A percentile compares a stretch with the other conserved stretches of the same genome.
Evolutionary conservation across 2,888 invertebrate genomes (phyloP).

Genomic region (Ferrisia virgata): DNA sequence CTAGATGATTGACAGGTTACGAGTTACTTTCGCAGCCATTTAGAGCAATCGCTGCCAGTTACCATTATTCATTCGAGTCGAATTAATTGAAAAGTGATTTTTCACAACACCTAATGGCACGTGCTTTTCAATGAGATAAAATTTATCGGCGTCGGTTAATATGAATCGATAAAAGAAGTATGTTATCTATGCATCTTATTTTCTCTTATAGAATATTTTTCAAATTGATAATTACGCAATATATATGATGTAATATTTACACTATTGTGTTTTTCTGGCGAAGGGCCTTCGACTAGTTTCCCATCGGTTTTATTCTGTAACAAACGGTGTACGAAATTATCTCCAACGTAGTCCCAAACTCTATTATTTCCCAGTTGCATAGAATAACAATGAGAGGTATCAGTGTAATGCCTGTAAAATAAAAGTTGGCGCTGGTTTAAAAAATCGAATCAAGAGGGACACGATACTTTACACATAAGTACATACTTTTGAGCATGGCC

Average conservation of each 20-base stretch:
- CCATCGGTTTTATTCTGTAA: slow-evolving; percentile 96
- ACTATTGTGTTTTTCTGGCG: slow-evolving; percentile 50
- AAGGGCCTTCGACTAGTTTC: slow-evolving; percentile 77
- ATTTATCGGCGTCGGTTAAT: neutral
- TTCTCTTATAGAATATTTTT: neutral
- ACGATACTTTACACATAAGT: slow-evolving; percentile 42
- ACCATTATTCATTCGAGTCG: neutral
- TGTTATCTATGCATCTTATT: neutral
- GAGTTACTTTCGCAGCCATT: neutral
- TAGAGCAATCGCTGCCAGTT: neutral
- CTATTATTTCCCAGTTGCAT: slow-evolving; percentile 93
- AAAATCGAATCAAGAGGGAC: neutral
- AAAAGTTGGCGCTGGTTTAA: neutral
- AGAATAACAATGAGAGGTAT: slow-evolving; percentile 95
- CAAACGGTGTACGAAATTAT: slow-evolving; percentile 92
- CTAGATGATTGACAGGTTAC: neutral
- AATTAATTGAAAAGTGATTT: slow-evolving; percentile 12
- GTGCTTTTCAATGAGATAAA: neutral
- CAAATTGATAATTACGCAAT: too few species aligned
- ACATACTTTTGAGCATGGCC: slow-evolving; percentile 81
- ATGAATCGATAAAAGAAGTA: neutral
- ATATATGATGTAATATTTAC: neutral
- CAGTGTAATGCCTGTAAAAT: slow-evolving; percentile 75
- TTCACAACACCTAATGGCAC: neutral
- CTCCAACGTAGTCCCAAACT: slow-evolving; percentile 99